phyloP scores from a whole-genome alignment of 1,140 invertebrate genomes.

The Macrostomum lignano region DNA sequence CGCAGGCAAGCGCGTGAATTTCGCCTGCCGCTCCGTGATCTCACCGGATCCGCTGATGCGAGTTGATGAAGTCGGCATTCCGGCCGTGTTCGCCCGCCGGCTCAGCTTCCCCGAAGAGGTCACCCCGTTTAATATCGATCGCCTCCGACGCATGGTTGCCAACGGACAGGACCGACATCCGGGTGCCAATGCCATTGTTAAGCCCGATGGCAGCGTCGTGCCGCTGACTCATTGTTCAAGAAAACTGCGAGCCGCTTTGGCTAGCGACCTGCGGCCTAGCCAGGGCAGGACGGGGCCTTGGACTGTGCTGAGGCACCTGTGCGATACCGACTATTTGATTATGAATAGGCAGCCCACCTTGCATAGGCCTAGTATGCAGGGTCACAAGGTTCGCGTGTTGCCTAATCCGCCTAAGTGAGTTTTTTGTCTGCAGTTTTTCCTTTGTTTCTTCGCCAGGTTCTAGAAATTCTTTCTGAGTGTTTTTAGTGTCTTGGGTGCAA shows the following conservation, averaged over 20 bases:
- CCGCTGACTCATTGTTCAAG: too few species aligned
- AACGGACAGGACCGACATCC: constrained; percentile 70
- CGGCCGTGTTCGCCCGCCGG: constrained; percentile 64
- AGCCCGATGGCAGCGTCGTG: too few species aligned
- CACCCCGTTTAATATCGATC: constrained; percentile 58
- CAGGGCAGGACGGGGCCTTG: too few species aligned
- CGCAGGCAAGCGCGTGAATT: constrained; percentile 92
- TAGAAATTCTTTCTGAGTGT: too few species aligned
- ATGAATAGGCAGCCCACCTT: constrained; percentile 88
- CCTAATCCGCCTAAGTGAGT: too few species aligned
- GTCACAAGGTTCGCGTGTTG: constrained; percentile 49
- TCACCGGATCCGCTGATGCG: constrained; percentile 87
- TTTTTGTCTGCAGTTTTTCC: too few species aligned
- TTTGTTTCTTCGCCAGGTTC: too few species aligned
- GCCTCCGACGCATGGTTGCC: constrained; percentile 49
- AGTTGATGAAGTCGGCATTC: constrained; percentile 87
- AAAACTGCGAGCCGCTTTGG: too few species aligned
- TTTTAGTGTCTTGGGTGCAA: too few species aligned
- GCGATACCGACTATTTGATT: constrained; percentile 69
- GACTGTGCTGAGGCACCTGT: too few species aligned
- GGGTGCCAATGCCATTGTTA: constrained; percentile 29
- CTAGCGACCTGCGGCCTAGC: too few species aligned
- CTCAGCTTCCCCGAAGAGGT: constrained; percentile 73
- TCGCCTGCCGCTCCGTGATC: constrained; percentile 78
- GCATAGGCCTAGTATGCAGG: constrained; percentile 90